Evolutionary conservation across 2,888 invertebrate genomes (phyloP), one percentile per base, ranked within the genome.

Genomic region (Amblyjoppa proteus): DNA sequence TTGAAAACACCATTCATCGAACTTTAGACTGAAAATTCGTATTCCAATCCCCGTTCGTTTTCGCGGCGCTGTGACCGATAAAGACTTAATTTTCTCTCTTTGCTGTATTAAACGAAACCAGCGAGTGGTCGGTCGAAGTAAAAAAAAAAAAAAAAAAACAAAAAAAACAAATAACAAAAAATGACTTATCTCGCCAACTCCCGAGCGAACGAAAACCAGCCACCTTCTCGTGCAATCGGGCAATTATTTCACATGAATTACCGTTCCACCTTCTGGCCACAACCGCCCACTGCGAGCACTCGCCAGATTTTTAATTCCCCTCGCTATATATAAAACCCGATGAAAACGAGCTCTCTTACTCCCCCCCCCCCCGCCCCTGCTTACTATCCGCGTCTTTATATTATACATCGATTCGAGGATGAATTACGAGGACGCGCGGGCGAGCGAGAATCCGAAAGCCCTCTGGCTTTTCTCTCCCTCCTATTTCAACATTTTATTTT

Each of bases 221-320:
- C 80, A 74, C 61, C 80, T 84, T 87, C 70, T 79, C 87, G 85
- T 86, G 88, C 84, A 81, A 85, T 84, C 85, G 78, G 80, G 88
- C 87, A 88, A 88, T 88, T 84, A 88, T 87, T 88, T 74, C 85
- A 77, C 49, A 81, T 84, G 88, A 88, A 88, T 84, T 86, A 87
- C 87, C 75, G 87, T 77, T 71, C 82, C 64, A 70, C 61, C 71
- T 49, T 58, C 34, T 51, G 49, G 41, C 78, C 64, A 66, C 68
- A 87, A 80, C 82, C 87, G 84, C 88, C 88, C 84, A 88, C 88
- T 88, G 88, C 81, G 88, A 83, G 80, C 80, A 75, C 58, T 68
- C 71, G 75, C 34, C 70, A 76, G 82, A 82, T 85, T 82, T 64
- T 82, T 82, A 85, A 82, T 76, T 85, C 79, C 34, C 81, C 58